Percentiles rank a stretch among this genome's conserved stretches.
Conservation (phyloP, 1,140 invertebrate species). For the Cydia fagiglandana region DNA sequence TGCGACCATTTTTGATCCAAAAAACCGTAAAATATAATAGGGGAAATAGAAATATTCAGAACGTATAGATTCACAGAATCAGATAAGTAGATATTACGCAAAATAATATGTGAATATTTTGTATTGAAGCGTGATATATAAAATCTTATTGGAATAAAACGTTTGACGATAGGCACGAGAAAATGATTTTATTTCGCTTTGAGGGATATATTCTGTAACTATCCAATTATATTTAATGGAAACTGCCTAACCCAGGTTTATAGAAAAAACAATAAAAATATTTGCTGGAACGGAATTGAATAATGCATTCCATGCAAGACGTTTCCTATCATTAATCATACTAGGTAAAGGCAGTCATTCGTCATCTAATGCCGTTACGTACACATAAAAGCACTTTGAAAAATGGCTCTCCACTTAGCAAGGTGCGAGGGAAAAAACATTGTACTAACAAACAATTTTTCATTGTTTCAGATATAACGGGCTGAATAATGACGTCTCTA, state of each 20-base stretch:
- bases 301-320: constrained; percentile 28
- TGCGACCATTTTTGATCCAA: neutral
- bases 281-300: constrained; percentile 35
- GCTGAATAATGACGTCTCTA: constrained; percentile 53
- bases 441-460: constrained; percentile 44
- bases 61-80: neutral
- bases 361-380: constrained; percentile 52
- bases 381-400: constrained; percentile 58
- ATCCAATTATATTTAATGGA: neutral
- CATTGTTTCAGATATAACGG: constrained; percentile 66
- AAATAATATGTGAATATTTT: neutral
- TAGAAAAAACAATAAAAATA: constrained; percentile 1
- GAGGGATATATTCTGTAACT: too few relatives aligned
- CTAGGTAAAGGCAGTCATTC: constrained; percentile 62
- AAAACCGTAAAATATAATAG: neutral
- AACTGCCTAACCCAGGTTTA: neutral
- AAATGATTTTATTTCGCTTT: too few relatives aligned
- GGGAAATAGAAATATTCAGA: neutral
- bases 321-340: constrained; percentile 52
- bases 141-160: neutral
- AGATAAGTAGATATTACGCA: neutral
- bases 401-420: constrained; percentile 55
- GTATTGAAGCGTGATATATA: neutral
- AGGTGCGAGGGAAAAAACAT: constrained; percentile 40
- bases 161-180: neutral